Evolutionary conservation across 2,888 invertebrate species (phyloP).

Genomic region (Dorcus parallelipipedus): DNA sequence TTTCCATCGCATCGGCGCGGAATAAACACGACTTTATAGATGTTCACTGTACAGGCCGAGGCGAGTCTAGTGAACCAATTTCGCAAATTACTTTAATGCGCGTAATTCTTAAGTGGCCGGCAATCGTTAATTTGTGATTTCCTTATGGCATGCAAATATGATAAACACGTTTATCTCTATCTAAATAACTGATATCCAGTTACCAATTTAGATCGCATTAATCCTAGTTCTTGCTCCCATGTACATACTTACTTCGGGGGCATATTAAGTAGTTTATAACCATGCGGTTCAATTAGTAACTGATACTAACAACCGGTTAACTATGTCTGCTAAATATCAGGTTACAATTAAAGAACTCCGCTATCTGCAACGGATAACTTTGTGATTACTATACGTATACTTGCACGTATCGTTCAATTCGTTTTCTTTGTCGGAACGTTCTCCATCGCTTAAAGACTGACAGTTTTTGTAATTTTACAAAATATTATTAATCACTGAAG

Average conservation of each 20-base stretch:
- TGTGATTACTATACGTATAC: neutral
- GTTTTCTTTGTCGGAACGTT: too few relatives aligned
- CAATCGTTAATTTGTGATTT: conserved; percentile 1
- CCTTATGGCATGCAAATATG: conserved; percentile 3
- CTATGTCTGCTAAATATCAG: conserved; percentile 24
- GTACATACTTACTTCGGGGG: neutral
- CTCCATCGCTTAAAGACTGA: too few relatives aligned
- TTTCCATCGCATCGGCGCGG: too few relatives aligned
- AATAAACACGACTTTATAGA: too few relatives aligned
- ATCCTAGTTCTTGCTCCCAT: conserved; percentile 3
- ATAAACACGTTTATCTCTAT: neutral
- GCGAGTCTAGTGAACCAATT: neutral
- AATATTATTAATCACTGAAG: too few relatives aligned
- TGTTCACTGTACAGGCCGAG: too few relatives aligned
- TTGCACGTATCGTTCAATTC: too few relatives aligned
- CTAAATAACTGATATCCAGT: conserved; percentile 7
- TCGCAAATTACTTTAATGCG: neutral
- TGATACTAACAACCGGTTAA: conserved; percentile 28
- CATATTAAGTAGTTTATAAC: conserved; percentile 2
- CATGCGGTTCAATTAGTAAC: conserved; percentile 26
- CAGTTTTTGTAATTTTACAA: too few relatives aligned
- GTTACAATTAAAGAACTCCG: conserved; percentile 24
- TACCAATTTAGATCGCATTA: conserved; percentile 16
- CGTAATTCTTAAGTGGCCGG: neutral
- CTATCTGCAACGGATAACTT: neutral